Percentiles rank a stretch among this genome's conserved stretches.
These are phyloP conservation scores for Drosophila repleta DNA, from an alignment of 1,140 invertebrate species.

Conservation along the genomic window DNA sequence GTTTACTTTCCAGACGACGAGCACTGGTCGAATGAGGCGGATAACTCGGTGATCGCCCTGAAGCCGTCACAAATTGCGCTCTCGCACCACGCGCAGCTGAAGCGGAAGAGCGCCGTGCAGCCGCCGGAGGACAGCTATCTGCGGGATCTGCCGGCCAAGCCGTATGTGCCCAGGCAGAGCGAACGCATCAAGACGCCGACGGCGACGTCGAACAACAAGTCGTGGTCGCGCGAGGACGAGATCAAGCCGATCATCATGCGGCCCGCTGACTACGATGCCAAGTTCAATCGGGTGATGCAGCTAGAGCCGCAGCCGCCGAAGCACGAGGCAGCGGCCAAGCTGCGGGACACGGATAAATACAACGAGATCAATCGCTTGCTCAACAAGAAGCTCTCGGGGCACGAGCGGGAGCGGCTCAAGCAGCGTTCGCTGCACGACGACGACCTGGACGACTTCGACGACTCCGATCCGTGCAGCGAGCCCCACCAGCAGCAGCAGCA, in stretches of 20 bases:
- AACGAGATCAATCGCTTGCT: conserved; percentile 77
- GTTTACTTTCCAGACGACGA: conserved; percentile 63
- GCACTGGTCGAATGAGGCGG: conserved; percentile 81
- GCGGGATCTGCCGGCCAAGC: conserved; percentile 75
- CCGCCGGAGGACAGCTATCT: conserved; percentile 81
- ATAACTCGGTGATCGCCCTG: conserved; percentile 79
- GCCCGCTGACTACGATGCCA: conserved; percentile 79
- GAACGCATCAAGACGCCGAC: conserved; percentile 67
- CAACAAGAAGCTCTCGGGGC: conserved; percentile 68
- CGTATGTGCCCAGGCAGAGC: conserved; percentile 67
- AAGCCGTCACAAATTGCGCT: conserved; percentile 78
- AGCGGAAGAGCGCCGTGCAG: conserved; percentile 76
- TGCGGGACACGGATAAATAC: conserved; percentile 72
- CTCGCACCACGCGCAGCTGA: conserved; percentile 63
- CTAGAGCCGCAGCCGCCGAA: conserved; percentile 48
- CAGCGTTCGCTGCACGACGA: conserved; percentile 54
- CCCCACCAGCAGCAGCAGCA: conserved; percentile 2
- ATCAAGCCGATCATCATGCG: conserved; percentile 79
- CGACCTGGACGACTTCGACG: conserved; percentile 64
- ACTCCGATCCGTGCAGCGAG: conserved; percentile 63
- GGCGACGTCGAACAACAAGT: conserved; percentile 45
- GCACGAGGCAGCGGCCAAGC: conserved; percentile 41
- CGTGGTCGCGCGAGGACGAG: conserved; percentile 76
- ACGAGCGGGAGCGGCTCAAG: conserved; percentile 48
- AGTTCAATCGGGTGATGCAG: conserved; percentile 78